Evolutionary conservation across 64 coral and sea anemone genomes (phyloP).

Genomic region (Pocillopora damicornis): DNA sequence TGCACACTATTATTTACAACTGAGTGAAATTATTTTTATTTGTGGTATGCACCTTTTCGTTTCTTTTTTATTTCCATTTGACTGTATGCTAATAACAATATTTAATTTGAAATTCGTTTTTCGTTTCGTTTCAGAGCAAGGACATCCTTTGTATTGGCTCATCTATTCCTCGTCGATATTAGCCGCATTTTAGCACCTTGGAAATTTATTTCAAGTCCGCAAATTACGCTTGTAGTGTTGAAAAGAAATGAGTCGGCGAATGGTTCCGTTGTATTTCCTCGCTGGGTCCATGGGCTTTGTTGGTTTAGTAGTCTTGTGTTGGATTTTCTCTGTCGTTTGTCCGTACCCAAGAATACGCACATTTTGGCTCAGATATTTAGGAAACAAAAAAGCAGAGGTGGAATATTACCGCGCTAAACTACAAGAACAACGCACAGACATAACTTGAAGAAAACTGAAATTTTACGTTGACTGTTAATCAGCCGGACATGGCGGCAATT

Average conservation of each 20-base stretch:
- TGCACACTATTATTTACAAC: neutral
- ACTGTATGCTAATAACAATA: neutral
- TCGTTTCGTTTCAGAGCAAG: neutral
- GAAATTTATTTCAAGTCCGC: neutral
- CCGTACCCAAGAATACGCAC: conserved; percentile 21
- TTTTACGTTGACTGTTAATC: neutral
- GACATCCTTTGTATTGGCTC: neutral
- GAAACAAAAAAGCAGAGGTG: neutral
- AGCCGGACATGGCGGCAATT: neutral
- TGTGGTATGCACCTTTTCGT: neutral
- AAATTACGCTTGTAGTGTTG: neutral
- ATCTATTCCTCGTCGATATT: neutral
- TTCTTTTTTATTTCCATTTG: neutral
- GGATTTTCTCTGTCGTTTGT: conserved; percentile 13
- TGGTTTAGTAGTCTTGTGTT: neutral
- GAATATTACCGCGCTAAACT: conserved; percentile 9
- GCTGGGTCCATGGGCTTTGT: conserved; percentile 1
- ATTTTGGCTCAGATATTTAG: neutral
- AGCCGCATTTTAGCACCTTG: neutral
- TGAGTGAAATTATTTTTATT: neutral
- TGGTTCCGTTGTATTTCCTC: conserved; percentile 20
- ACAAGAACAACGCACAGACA: conserved; percentile 1
- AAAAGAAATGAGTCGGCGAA: neutral
- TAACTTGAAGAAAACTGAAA: neutral
- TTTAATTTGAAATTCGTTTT: neutral